Conservation (phyloP, 2,797 vertebrate species). For the Syngnathus acus region DNA sequence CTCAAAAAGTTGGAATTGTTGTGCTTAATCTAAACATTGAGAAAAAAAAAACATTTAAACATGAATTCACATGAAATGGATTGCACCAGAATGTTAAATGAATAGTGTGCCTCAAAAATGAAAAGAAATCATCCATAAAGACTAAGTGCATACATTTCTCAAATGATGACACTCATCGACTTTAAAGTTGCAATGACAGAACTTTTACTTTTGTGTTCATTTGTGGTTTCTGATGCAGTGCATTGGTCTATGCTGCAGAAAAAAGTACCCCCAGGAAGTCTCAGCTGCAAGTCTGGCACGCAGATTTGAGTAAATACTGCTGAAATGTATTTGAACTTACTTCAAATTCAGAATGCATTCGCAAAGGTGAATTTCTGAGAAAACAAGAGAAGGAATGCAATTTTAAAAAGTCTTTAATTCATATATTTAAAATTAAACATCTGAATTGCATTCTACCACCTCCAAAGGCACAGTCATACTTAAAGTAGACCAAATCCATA, state of each 20-base stretch:
- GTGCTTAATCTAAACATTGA: too few species aligned
- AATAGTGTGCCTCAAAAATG: too few species aligned
- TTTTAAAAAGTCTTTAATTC: conserved; percentile 73
- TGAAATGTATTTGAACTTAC: neutral
- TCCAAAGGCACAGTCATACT: conserved; percentile 80
- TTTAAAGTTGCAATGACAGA: neutral
- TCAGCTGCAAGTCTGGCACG: neutral
- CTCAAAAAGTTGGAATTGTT: too few species aligned
- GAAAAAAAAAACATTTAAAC: too few species aligned
- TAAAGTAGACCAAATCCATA: conserved; percentile 71
- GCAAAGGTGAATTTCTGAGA: neutral
- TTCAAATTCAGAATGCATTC: neutral
- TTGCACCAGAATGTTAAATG: too few species aligned
- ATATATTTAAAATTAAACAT: conserved; percentile 79
- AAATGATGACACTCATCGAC: neutral
- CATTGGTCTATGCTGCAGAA: neutral
- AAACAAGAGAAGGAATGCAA: conserved; percentile 20
- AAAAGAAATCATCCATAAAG: too few species aligned
- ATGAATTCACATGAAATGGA: too few species aligned
- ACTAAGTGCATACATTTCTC: too few species aligned
- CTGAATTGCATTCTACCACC: conserved; percentile 75
- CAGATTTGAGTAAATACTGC: neutral
- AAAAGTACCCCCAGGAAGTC: neutral
- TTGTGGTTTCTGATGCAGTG: neutral
- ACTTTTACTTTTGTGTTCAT: neutral